Evolutionary conservation across 2,888 invertebrate species (phyloP).

Genomic region (Cyrtodaria siliqua): DNA sequence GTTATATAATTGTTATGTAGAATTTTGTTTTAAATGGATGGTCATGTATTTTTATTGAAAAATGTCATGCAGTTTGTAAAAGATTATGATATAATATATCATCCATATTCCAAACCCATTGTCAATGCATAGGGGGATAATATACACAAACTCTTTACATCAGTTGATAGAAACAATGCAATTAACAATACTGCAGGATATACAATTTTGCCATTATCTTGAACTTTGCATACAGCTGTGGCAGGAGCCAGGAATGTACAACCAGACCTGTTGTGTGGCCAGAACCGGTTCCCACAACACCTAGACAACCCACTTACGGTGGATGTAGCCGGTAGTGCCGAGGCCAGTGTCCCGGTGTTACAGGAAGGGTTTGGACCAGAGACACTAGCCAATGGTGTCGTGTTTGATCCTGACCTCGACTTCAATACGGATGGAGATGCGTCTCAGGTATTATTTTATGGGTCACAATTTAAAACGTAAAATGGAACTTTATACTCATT

Average conservation of each 20-base stretch:
- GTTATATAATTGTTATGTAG: no score
- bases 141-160: no score
- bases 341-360: conserved; percentile 36
- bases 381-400: conserved; percentile 13
- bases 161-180: no score
- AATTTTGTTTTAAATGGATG: no score
- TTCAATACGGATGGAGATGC: conserved; percentile 13
- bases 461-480: neutral
- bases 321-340: conserved; percentile 56
- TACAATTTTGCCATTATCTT: no score
- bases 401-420: conserved; percentile 28
- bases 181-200: no score
- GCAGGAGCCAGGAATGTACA: conserved; percentile 59
- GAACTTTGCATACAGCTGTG: conserved; percentile 31
- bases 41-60: no score
- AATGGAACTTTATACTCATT: neutral
- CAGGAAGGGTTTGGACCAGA: conserved; percentile 12
- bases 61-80: no score
- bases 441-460: neutral
- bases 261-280: conserved; percentile 80
- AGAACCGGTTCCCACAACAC: conserved; percentile 77
- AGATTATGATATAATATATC: no score
- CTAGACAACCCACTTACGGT: conserved; percentile 67
- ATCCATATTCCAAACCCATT: no score
- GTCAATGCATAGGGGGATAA: no score